These are phyloP conservation scores for Opisthograptis luteolata DNA, from an alignment of 2,888 invertebrate species.

Conservation along the genomic window DNA sequence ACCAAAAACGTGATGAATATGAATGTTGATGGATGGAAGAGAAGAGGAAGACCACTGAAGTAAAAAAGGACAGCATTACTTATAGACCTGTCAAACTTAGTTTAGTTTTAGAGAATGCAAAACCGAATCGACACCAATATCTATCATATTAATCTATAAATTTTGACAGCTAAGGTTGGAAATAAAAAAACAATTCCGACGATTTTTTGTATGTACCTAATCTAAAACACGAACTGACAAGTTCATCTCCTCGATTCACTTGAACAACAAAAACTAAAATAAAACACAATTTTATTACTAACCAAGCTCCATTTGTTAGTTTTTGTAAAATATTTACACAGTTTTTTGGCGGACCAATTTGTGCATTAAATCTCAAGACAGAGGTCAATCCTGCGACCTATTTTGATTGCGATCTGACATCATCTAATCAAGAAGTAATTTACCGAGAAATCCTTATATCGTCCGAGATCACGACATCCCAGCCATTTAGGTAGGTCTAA, in stretches of 20 bases:
- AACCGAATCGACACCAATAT: background rate
- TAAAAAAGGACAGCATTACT: no score
- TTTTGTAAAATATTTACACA: conserved; percentile 26
- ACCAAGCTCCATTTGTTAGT: conserved; percentile 25
- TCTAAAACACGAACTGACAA: conserved; percentile 20
- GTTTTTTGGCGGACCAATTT: conserved; percentile 24
- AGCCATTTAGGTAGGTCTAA: conserved; percentile 62
- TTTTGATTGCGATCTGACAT: conserved; percentile 58
- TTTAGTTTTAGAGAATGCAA: no score
- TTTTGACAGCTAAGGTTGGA: conserved; percentile 11
- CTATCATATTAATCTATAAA: background rate
- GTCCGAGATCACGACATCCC: conserved; percentile 48
- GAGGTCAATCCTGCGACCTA: conserved; percentile 35
- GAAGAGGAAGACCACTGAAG: no score
- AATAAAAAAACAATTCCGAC: conserved; percentile 17
- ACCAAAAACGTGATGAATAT: no score
- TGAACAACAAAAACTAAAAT: conserved; percentile 10
- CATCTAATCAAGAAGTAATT: conserved; percentile 63
- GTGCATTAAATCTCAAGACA: conserved; percentile 23
- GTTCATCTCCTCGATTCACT: conserved; percentile 18
- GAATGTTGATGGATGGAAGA: no score
- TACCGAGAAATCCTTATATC: conserved; percentile 56
- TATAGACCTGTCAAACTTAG: no score
- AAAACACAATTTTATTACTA: conserved; percentile 15
- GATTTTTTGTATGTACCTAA: conserved; percentile 1